These are phyloP conservation scores for Lineus longissimus DNA, from an alignment of 1,140 invertebrate species.

Conservation along the genomic window DNA sequence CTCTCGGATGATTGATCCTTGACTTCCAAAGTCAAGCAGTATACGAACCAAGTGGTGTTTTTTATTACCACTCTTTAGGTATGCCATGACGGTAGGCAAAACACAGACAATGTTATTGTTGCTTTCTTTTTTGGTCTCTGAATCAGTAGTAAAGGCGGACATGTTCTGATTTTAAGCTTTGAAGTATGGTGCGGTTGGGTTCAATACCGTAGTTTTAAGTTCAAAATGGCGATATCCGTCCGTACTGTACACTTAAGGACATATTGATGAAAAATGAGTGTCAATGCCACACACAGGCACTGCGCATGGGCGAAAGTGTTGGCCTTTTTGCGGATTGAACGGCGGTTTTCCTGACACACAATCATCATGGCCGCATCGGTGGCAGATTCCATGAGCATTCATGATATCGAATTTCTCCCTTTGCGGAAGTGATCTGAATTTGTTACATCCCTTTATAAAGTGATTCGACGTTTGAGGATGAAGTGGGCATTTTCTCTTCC, in stretches of 20 bases:
- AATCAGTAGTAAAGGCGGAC: neutral
- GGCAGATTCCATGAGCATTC: neutral
- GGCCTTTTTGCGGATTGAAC: neutral
- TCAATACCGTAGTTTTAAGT: neutral
- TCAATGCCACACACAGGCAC: neutral
- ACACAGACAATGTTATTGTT: neutral
- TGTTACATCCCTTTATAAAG: conserved; percentile 3
- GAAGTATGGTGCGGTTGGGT: neutral
- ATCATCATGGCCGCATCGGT: neutral
- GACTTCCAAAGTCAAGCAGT: neutral
- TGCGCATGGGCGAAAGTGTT: neutral
- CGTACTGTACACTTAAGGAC: neutral
- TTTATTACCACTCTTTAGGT: neutral
- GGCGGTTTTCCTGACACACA: conserved; percentile 5
- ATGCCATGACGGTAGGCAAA: conserved; percentile 2
- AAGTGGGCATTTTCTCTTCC: neutral
- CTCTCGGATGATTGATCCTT: conserved; percentile 2
- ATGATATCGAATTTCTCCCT: neutral
- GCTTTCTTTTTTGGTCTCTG: neutral
- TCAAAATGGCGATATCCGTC: conserved; percentile 4
- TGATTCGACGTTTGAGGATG: neutral
- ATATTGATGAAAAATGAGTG: conserved; percentile 1
- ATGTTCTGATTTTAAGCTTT: neutral
- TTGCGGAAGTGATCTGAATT: neutral
- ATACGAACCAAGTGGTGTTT: neutral